Percentiles rank a stretch among this genome's conserved stretches.
Evolutionary conservation across 2,888 invertebrate species (phyloP).

Genomic region (Lamproptera curius): DNA sequence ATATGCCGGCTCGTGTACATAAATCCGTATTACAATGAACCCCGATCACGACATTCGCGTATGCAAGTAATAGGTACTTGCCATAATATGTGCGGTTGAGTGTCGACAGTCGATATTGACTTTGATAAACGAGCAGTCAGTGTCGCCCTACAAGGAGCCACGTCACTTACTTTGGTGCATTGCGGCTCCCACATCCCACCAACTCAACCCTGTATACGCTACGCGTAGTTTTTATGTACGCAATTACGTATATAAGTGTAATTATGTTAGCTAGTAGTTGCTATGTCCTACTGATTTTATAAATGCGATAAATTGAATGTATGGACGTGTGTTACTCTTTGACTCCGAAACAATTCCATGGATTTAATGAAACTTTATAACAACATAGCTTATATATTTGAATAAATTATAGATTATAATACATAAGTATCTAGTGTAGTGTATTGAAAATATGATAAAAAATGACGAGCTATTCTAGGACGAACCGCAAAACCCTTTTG

Average conservation of each 20-base stretch:
- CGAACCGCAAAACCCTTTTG: too few relatives aligned
- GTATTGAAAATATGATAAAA: too few relatives aligned
- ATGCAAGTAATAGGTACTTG: constrained; percentile 50
- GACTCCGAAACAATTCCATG: too few relatives aligned
- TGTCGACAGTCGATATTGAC: constrained; percentile 73
- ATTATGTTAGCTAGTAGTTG: constrained; percentile 56
- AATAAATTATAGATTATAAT: too few relatives aligned
- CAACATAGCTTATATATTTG: too few relatives aligned
- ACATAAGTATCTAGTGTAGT: too few relatives aligned
- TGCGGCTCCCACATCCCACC: constrained; percentile 52
- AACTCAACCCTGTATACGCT: constrained; percentile 64
- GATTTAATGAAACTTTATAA: too few relatives aligned
- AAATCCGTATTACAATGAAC: constrained; percentile 27
- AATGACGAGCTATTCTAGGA: too few relatives aligned
- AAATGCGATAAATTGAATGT: too few relatives aligned
- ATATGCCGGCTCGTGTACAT: constrained; percentile 5
- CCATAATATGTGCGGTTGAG: constrained; percentile 53
- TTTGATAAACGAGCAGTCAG: constrained; percentile 72
- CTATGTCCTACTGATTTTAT: too few relatives aligned
- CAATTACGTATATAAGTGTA: constrained; percentile 55
- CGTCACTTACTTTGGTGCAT: constrained; percentile 74
- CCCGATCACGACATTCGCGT: constrained; percentile 36
- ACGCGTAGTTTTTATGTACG: constrained; percentile 65
- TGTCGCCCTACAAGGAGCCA: constrained; percentile 70
- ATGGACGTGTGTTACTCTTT: too few relatives aligned